Base-by-base conservation (phyloP, 2,113 vertebrate genomes). In the Phodopus roborovskii region DNA sequence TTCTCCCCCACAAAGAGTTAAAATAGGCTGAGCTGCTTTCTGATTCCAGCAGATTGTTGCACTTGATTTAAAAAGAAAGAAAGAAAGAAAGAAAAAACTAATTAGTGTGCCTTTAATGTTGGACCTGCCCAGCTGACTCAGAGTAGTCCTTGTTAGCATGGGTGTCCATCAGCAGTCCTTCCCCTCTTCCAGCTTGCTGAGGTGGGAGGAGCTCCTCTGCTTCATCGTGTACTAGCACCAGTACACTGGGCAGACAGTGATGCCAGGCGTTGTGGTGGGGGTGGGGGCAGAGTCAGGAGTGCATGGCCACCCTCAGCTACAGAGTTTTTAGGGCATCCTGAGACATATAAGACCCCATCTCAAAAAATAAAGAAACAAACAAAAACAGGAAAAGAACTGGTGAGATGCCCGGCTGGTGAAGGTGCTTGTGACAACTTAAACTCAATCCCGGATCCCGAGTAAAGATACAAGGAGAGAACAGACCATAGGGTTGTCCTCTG, bases 21-120 rank as follows among this genome's bases (percentile, higher is more conserved):
- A 97, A 68, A 30, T 70, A 64, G 17, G 56, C 78, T 2, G 24
- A 66, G 68, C 82, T 73, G n/a, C 79, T 77, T 94, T 95, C 58
- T 12, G 36, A 97, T 95, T 96, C 83, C 93, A 91, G 50, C 60
- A 94, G 88, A 97, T 91, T 95, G 92, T 95, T 96, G 74, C 36
- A 50, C 64, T 96, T 97, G 94, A 97, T 97, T 94, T 4, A 81
- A 96, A 95, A 73, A n/a, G n/a, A n/a, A n/a, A n/a, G n/a, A n/a
- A n/a, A n/a, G n/a, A n/a, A n/a, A n/a, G n/a, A n/a, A n/a, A n/a
- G n/a, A 74, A 24, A 45, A 79, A 90, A 13, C 92, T 82, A 94
- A 96, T 96, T 91, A 97, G 79, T 90, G 92, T 68, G 15, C 79
- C 74, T 97, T 96, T 94, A 84, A 96, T 97, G 95, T 94, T 89